Base-by-base conservation (phyloP, 2,888 invertebrate genomes). In the Pyrocoelia pectoralis region DNA sequence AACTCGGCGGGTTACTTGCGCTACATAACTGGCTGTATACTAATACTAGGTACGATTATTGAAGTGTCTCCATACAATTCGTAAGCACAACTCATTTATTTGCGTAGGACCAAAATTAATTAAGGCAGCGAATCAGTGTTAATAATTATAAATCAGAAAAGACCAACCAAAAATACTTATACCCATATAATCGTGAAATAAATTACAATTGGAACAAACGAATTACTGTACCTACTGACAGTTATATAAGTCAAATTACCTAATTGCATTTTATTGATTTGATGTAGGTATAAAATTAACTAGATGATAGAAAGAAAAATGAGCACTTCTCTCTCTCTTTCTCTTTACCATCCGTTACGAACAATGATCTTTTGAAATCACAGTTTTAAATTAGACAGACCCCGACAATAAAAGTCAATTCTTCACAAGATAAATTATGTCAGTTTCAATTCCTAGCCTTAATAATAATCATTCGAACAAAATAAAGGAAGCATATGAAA, bases 361-460 rank as follows among this genome's bases (percentile, higher is more conserved):
- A 61, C 61, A 61, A 61, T 61, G 61, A 61, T 55, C 61, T 46
- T 50, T 41, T 46, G 28, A 19, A 61, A 61, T 49, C 40, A 49
- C 55, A 51, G 17, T 61, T 61, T 56, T 29, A 50, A 24, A 61
- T 61, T 43, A 29, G 49, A 33, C 14, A 18, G 33, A 48, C 43
- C 41, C 1, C 8, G 41, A 15, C 15, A 15, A 15, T 13, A 43
- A 43, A 43, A 43, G 14, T 13, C 1, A 43, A 15, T 43, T 9
- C 13, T 12, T 2, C n/a, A 2, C 41, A 43, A 43, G 14, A 12
- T 13, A 8, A 43, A 43, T 13, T 43, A 15, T 43, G 41, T 43
- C 41, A 43, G 13, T 12, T 15, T 43, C 33, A 33, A 4, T 6
- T 24, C 24, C 24, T n/a, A n/a, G 24, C 24, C 24, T n/a, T n/a